A percentile compares a stretch with the other conserved stretches of the same genome.
These are phyloP conservation scores for Budorcas taxicolor DNA, from an alignment of 2,113 vertebrate species.

Conservation along the genomic window DNA sequence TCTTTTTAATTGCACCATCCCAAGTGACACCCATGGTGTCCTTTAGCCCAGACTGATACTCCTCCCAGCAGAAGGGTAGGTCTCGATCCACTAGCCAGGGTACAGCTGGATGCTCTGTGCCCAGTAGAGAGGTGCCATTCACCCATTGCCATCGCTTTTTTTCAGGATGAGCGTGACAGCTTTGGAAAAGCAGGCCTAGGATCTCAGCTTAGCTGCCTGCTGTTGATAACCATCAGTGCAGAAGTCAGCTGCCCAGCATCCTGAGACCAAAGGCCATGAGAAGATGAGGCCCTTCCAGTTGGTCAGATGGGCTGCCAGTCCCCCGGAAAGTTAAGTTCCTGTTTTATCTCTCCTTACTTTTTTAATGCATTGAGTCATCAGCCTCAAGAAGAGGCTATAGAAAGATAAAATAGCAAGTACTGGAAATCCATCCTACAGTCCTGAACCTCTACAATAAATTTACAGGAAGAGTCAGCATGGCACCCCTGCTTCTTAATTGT, in stretches of 20 bases:
- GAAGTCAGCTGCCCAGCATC: neutral
- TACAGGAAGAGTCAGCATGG: too few species aligned
- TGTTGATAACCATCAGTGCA: neutral
- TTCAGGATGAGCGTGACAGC: neutral
- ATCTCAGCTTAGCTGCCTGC: neutral
- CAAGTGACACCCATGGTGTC: neutral
- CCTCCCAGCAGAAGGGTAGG: neutral
- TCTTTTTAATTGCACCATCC: neutral
- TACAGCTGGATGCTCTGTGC: rapidly evolving
- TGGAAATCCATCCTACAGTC: neutral
- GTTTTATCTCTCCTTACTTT: neutral
- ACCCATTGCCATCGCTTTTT: neutral
- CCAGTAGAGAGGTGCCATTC: neutral
- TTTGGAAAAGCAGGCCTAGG: neutral
- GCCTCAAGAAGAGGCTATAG: neutral
- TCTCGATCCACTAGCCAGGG: neutral
- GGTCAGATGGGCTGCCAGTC: neutral
- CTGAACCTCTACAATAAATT: neutral
- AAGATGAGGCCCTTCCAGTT: neutral
- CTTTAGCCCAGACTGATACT: neutral
- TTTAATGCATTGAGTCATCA: neutral
- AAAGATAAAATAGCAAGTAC: neutral
- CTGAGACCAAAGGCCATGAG: rapidly evolving
- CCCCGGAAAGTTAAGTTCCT: neutral
- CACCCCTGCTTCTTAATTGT: neutral